Base-by-base conservation (phyloP, 2,797 vertebrate genomes). In the Lates japonicus region DNA sequence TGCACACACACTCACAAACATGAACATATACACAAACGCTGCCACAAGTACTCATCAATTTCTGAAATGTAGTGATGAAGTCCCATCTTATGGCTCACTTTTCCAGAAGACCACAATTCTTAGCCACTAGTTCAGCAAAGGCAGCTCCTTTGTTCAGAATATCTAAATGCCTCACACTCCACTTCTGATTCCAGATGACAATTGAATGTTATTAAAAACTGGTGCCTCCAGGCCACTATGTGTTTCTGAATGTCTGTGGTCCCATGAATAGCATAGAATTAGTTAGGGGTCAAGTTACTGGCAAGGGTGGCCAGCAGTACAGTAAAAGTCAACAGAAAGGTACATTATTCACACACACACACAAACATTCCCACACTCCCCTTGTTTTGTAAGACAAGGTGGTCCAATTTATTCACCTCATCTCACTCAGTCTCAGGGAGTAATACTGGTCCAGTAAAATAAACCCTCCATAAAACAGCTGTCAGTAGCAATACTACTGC, bases 121-220 rank as follows among this genome's bases (percentile, higher is more conserved):
- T 60, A 44, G 60, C 73, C 65, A 1, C 68, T 31, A 60, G 46
- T 71, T 85, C 54, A n/a, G 67, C 58, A 55, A 82, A 86, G 67
- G 49, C 80, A 70, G 83, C 74, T 84, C 70, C 73, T 74, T 63
- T 66, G 54, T 81, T 84, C 62, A 67, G 75, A 78, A 76, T 67
- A 77, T 63, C 54, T 35, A 55, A 76, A 73, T 70, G 25, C 20
- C 25, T 74, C 61, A 22, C 64, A 81, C 63, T 76, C 20, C 66
- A 63, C 35, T 10, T 60, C 41, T 48, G 70, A 80, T 44, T 60
- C 78, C 37, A 81, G 14, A 80, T 51, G 65, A 78, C 58, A 76
- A 72, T n/a, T 51, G 25, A 57, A 49, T 7, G 57, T 35, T 57
- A 39, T 51, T 64, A 70, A 74, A 19, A 71, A 66, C 13, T 13